Evolutionary conservation across 2,888 invertebrate species (phyloP), one percentile per base, ranked within the genome.

Genomic region (Lordiphosa andalusiaca): DNA sequence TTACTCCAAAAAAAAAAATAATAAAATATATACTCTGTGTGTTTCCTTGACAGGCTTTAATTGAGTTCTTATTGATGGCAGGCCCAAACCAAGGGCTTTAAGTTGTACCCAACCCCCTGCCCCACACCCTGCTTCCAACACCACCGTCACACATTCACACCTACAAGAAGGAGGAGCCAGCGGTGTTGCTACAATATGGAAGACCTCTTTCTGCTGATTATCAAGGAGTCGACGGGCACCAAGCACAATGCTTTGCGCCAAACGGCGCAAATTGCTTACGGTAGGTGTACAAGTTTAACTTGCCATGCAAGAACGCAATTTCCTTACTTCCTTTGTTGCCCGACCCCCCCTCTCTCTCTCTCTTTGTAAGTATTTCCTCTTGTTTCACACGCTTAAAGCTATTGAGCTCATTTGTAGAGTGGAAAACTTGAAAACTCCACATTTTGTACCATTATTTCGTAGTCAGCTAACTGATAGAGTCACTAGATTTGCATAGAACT

Each of bases 211-310:
- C 92, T 94, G 88, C 94, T 95, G 89, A 93, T 97, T 84, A 93
- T 94, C 76, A 95, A 94, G 90, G 97, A 97, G 91, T 94, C 96
- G 62, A 93, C 93, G 49, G 94, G 94, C 80, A 93, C 94, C 25
- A 97, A 96, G 90, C 87, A 89, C 67, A 91, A 92, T 57, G 91
- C 92, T 72, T 90, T 97, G 75, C 93, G 94, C 86, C 94, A 95
- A 90, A 92, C 95, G 74, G 95, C 96, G 85, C 95, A 96, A 90
- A 95, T 95, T 90, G 96, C 96, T 73, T 92, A 95, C 89, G 96
- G 97, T 96, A 91, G 91, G 89, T 84, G 25, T 23, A 25, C 2
- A 25, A 25, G 25, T 25, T 25, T 25, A 2, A 25, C 25, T 25
- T 7, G 25, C 25, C 67, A 69, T 81, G 67, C 70, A 62, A 81